These are phyloP conservation scores for Pogonognathellus flavescens DNA, from an alignment of 1,140 invertebrate genomes.

Conservation along the genomic window DNA sequence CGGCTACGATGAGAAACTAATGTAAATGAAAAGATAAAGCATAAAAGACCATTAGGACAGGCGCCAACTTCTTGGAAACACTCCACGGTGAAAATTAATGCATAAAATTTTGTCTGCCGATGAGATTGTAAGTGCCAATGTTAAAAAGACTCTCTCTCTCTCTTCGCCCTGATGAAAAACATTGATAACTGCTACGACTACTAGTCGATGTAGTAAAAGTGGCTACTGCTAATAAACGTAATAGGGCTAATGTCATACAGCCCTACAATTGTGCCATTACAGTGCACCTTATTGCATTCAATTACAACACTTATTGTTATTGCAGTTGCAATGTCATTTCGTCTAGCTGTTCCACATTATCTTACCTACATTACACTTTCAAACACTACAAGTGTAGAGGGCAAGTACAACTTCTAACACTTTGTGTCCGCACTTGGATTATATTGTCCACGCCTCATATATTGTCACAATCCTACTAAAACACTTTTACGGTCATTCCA, in stretches of 20 bases:
- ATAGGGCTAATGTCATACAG: neutral
- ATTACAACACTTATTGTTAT: constrained; percentile 11
- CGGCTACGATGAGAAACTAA: neutral
- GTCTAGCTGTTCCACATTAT: no score
- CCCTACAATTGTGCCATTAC: neutral
- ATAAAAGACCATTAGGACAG: neutral
- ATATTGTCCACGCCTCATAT: no score
- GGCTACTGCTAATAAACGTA: no score
- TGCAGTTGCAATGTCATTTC: neutral
- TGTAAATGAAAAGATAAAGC: constrained; percentile 4
- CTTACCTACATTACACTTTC: no score
- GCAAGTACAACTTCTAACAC: no score
- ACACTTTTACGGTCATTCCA: no score
- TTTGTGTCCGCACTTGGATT: no score
- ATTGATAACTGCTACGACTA: neutral
- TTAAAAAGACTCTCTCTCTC: neutral
- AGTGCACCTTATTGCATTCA: constrained; percentile 20
- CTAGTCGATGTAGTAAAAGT: neutral
- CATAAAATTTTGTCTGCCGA: neutral
- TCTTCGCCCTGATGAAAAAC: neutral
- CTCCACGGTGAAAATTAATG: neutral
- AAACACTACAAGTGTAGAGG: no score
- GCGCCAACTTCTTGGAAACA: neutral
- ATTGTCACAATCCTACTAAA: no score
- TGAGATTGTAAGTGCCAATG: neutral